phyloP scores from a whole-genome alignment of 2,888 invertebrate species.

The Electrophaes corylata region DNA sequence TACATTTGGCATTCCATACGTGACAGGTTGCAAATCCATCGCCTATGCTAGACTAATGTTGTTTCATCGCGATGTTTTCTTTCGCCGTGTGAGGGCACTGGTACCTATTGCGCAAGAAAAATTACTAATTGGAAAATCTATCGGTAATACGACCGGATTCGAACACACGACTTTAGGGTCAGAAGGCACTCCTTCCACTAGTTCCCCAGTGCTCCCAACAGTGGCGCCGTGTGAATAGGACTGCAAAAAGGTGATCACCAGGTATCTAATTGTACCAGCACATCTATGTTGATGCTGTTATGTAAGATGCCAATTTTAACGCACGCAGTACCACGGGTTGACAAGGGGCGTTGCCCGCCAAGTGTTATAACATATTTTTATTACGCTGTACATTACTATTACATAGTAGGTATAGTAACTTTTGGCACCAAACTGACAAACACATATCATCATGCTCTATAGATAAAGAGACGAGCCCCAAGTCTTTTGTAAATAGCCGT shows the following conservation, averaged over 20 bases:
- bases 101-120: too few species aligned
- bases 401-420: neutral
- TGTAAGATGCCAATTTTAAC: neutral
- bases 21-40: too few species aligned
- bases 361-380: neutral
- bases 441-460: constrained; percentile 5
- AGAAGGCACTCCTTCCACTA: too few species aligned
- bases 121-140: too few species aligned
- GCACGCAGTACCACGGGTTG: neutral
- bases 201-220: too few species aligned
- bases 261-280: neutral
- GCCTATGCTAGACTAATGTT: too few species aligned
- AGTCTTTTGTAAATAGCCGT: constrained; percentile 4
- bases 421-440: constrained; percentile 7
- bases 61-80: too few species aligned
- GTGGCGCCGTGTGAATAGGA: neutral
- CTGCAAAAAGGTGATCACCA: neutral
- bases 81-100: too few species aligned
- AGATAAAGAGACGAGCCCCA: constrained; percentile 13
- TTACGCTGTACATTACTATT: neutral
- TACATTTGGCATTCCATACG: too few species aligned
- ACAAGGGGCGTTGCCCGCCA: constrained; percentile 1
- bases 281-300: neutral
- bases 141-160: too few species aligned
- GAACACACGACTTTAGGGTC: too few species aligned